These are phyloP conservation scores for Calliphora vicina DNA, from an alignment of 1,140 invertebrate genomes.

Conservation along the genomic window DNA sequence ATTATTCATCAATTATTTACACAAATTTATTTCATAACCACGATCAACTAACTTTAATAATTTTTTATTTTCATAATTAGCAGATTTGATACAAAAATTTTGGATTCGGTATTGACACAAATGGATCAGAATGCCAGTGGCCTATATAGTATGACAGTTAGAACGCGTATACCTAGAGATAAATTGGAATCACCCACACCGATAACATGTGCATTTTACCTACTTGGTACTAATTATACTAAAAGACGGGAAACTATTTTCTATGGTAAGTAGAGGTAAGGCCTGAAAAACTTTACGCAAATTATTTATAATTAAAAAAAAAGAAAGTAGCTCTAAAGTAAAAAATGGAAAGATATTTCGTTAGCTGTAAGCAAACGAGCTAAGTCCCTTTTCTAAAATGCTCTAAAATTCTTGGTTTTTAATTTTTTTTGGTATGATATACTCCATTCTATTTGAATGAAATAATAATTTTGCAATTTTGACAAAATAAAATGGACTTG, in stretches of 20 bases:
- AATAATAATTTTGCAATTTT: no score
- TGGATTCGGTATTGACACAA: conserved; percentile 60
- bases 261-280: conserved; percentile 60
- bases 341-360: no score
- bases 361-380: no score
- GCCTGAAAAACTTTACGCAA: not conserved
- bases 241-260: conserved; percentile 62
- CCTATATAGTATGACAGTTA: conserved; percentile 60
- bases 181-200: conserved; percentile 61
- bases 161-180: conserved; percentile 60
- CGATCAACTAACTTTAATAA: not conserved
- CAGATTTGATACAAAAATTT: conserved; percentile 59
- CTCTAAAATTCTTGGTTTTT: no score
- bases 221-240: conserved; percentile 61
- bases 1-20: no score
- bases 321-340: no score
- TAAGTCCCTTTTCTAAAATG: no score
- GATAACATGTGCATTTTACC: conserved; percentile 61
- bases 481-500: no score
- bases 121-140: conserved; percentile 61
- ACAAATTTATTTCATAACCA: not conserved
- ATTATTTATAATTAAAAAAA: not conserved
- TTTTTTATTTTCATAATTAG: conserved; percentile 15
- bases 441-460: no score
- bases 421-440: no score